Evolutionary conservation across 2,888 invertebrate genomes (phyloP).

Genomic region (Subacronicta megacephala): DNA sequence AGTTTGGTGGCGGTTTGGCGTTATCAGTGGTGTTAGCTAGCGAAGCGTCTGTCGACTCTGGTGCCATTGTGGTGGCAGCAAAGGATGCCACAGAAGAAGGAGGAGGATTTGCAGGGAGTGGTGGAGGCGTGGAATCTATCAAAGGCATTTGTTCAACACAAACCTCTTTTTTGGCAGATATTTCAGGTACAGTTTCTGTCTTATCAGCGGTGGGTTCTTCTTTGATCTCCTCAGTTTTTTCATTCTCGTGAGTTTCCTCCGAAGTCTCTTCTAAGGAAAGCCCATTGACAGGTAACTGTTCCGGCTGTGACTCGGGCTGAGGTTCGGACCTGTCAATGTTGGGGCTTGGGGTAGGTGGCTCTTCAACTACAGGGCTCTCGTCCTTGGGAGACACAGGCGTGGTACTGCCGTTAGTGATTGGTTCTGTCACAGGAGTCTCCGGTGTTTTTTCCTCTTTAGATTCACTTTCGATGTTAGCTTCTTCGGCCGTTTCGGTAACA

Average conservation of each 20-base stretch:
- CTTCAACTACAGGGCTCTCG: constrained; percentile 58
- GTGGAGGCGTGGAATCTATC: constrained; percentile 92
- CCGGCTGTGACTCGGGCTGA: constrained; percentile 70
- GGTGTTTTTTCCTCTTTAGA: constrained; percentile 81
- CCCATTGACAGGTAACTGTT: constrained; percentile 81
- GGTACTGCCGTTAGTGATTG: constrained; percentile 83
- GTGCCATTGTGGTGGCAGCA: constrained; percentile 92
- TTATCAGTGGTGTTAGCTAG: constrained; percentile 81
- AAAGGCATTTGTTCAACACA: constrained; percentile 90
- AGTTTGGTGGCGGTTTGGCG: constrained; percentile 68
- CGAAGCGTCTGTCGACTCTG: constrained; percentile 83
- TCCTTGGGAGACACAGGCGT: constrained; percentile 80
- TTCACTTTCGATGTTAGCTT: constrained; percentile 72
- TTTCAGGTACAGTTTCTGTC: constrained; percentile 81
- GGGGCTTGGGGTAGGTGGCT: constrained; percentile 59
- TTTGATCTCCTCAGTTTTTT: constrained; percentile 71
- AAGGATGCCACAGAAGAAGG: constrained; percentile 94
- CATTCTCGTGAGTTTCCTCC: constrained; percentile 66
- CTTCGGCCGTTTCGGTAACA: constrained; percentile 72
- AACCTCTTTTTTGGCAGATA: constrained; percentile 86
- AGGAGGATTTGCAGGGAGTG: constrained; percentile 93
- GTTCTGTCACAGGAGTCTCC: constrained; percentile 86
- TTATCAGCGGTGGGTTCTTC: constrained; percentile 74
- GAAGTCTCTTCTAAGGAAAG: constrained; percentile 79
- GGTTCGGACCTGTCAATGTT: constrained; percentile 67